A percentile compares a stretch with the other conserved stretches of the same genome.
Evolutionary conservation across 2,888 invertebrate species (phyloP).

Genomic region (Syritta pipiens): DNA sequence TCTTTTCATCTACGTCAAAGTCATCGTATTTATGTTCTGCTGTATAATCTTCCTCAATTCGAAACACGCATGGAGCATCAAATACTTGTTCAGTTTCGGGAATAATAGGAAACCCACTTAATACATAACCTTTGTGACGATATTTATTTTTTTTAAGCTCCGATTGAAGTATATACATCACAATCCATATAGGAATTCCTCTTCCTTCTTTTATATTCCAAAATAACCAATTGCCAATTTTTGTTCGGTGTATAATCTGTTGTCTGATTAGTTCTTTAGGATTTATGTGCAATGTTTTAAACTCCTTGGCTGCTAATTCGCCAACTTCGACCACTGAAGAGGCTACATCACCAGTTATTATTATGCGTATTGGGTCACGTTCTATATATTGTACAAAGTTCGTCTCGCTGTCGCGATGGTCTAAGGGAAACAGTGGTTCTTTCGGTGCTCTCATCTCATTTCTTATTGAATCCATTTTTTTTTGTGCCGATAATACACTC

Average conservation of each 20-base stretch:
- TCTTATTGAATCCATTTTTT: constrained; percentile 16
- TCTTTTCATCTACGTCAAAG: not conserved
- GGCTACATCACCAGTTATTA: constrained; percentile 83
- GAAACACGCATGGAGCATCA: not conserved
- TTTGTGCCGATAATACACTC: constrained; percentile 20
- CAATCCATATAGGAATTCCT: constrained; percentile 80
- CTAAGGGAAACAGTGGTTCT: constrained; percentile 30
- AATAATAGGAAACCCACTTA: constrained; percentile 84
- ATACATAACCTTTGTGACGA: constrained; percentile 83
- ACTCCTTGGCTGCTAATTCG: constrained; percentile 81
- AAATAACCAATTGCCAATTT: constrained; percentile 82
- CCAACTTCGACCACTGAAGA: constrained; percentile 81
- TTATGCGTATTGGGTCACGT: constrained; percentile 80
- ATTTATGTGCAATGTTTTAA: constrained; percentile 82
- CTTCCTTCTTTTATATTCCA: constrained; percentile 82
- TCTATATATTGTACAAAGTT: constrained; percentile 40
- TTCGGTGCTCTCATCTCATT: not conserved
- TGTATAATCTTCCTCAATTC: not conserved
- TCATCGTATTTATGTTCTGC: not conserved
- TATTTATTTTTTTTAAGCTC: constrained; percentile 81
- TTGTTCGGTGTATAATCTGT: constrained; percentile 81
- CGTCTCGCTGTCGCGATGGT: constrained; percentile 21
- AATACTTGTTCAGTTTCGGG: constrained; percentile 73
- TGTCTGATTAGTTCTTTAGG: constrained; percentile 81
- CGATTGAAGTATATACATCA: constrained; percentile 81